A percentile compares a stretch with the other conserved stretches of the same genome.
Evolutionary conservation across 2,113 vertebrate species (phyloP).

Genomic region (Solea senegalensis): DNA sequence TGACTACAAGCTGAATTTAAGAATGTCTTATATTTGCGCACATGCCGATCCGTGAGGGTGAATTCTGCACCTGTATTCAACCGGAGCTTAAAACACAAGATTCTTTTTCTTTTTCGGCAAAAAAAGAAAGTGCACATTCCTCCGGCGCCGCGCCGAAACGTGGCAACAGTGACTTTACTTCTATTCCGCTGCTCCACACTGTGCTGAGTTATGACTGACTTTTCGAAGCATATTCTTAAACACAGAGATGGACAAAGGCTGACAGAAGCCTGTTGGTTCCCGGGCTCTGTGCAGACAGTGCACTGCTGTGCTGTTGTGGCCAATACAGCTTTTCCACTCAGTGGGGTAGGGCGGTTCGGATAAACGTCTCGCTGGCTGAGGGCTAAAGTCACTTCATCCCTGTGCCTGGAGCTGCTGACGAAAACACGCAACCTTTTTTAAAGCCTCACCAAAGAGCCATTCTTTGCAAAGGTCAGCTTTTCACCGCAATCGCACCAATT

Average conservation of each 20-base stretch:
- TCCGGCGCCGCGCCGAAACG: conserved; percentile 41
- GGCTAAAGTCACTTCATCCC: too few relatives aligned
- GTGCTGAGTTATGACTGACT: conserved; percentile 52
- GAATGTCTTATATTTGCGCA: too few relatives aligned
- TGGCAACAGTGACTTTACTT: conserved; percentile 35
- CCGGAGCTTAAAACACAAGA: neutral
- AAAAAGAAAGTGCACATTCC: conserved; percentile 42
- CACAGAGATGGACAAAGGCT: conserved; percentile 64
- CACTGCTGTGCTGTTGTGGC: conserved; percentile 78
- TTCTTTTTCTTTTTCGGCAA: too few relatives aligned
- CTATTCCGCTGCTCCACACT: conserved; percentile 35
- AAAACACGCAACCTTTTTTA: conserved; percentile 70
- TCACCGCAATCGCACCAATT: conserved; percentile 3
- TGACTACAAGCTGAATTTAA: too few relatives aligned
- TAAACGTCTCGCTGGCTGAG: conserved; percentile 44
- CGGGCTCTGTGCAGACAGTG: conserved; percentile 69
- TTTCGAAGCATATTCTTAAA: conserved; percentile 47
- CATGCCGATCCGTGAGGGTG: too few relatives aligned
- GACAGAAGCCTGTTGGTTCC: conserved; percentile 68
- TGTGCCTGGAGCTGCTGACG: conserved; percentile 26
- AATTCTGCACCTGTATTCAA: too few relatives aligned
- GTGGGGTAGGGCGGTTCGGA: conserved; percentile 64
- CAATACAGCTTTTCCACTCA: conserved; percentile 69
- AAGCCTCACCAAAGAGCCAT: conserved; percentile 41
- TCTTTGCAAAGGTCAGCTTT: conserved; percentile 65